These are phyloP conservation scores for Sarcophaga rosellei DNA, from an alignment of 2,888 invertebrate genomes.

Conservation along the genomic window DNA sequence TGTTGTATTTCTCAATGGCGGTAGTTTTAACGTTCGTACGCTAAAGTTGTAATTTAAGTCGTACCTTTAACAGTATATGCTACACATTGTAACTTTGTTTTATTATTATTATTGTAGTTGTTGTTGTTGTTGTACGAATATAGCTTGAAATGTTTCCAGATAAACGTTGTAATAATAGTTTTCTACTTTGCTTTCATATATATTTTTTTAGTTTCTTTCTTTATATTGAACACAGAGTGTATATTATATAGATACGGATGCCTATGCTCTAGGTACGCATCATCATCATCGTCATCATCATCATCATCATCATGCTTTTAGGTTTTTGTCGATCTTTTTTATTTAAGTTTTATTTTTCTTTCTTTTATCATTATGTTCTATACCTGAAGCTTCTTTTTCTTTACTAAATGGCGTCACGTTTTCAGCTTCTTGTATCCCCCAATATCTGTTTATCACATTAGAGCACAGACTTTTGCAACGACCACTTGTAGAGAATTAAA, in stretches of 20 bases:
- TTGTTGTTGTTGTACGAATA: not conserved
- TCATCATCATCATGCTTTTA: not conserved
- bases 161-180: conserved; percentile 65
- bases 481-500: conserved; percentile 5
- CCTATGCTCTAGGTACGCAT: conserved; percentile 36
- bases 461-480: conserved; percentile 27
- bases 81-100: conserved; percentile 28
- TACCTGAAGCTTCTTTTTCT: conserved; percentile 47
- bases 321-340: not conserved
- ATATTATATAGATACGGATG: no score
- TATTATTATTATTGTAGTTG: not conserved
- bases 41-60: conserved; percentile 18
- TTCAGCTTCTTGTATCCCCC: conserved; percentile 62
- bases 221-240: not conserved
- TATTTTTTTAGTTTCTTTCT: not conserved
- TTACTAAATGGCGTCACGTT: conserved; percentile 65
- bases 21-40: conserved; percentile 12
- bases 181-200: conserved; percentile 6
- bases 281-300: conserved; percentile 42
- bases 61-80: conserved; percentile 1
- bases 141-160: conserved; percentile 46
- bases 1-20: not conserved
- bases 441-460: conserved; percentile 65
- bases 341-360: conserved; percentile 15
- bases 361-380: conserved; percentile 44